Evolutionary conservation across 1,140 invertebrate genomes (phyloP).

Genomic region (Nomia melanderi): DNA sequence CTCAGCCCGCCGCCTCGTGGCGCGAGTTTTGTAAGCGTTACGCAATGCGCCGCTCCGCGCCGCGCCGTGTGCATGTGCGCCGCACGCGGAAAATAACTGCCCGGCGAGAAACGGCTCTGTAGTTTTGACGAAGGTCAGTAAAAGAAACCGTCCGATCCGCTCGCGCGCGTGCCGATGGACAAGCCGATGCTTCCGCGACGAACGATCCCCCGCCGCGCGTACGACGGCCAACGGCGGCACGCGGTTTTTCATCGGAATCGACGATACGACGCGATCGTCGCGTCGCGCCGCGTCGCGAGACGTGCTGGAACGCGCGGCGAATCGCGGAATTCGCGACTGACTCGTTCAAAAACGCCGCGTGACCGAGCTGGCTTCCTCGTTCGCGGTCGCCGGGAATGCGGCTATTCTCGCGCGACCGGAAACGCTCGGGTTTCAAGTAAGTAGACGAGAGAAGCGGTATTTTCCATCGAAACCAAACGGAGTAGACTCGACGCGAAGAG

Average conservation of each 20-base stretch:
- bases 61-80: too few species aligned
- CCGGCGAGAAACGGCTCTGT: conserved; percentile 21
- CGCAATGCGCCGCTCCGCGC: too few species aligned
- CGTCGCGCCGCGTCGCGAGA: conserved; percentile 48
- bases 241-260: conserved; percentile 22
- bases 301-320: conserved; percentile 45
- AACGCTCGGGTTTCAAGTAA: too few species aligned
- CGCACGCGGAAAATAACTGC: conserved; percentile 29
- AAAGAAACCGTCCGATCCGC: conserved; percentile 1
- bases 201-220: conserved; percentile 15
- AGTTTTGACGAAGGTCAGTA: conserved; percentile 47
- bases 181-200: conserved; percentile 22
- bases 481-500: too few species aligned
- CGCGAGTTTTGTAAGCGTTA: conserved; percentile 22
- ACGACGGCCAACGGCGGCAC: background rate
- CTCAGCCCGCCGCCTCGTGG: too few species aligned
- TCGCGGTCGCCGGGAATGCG: too few species aligned
- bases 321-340: conserved; percentile 52
- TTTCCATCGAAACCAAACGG: too few species aligned
- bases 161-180: conserved; percentile 10
- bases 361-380: background rate
- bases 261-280: conserved; percentile 44
- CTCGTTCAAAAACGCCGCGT: conserved; percentile 7
- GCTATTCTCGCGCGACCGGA: too few species aligned
- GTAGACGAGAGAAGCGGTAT: too few species aligned